A percentile compares a stretch with the other conserved stretches of the same genome.
phyloP scores from a whole-genome alignment of 2,113 vertebrate species.

The Prionailurus viverrinus region DNA sequence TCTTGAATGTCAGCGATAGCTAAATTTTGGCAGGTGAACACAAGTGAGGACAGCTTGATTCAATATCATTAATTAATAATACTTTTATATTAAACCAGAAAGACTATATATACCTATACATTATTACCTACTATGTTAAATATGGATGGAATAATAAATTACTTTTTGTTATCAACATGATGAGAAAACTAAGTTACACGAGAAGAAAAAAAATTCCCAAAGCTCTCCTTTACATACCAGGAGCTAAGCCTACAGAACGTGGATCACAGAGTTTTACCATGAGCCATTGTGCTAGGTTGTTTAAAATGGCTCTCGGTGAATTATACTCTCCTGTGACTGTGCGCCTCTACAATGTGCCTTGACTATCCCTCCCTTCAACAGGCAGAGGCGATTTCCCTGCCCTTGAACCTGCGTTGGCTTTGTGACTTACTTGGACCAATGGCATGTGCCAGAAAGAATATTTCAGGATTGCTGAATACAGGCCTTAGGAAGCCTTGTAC shows the following conservation, averaged over 20 bases:
- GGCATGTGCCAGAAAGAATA: background rate
- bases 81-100: background rate
- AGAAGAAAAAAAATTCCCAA: background rate
- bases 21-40: background rate
- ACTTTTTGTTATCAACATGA: background rate
- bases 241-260: background rate
- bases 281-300: background rate
- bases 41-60: background rate
- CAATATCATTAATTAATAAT: background rate
- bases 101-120: background rate
- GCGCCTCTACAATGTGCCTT: background rate
- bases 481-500: background rate
- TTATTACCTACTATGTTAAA: background rate
- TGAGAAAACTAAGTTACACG: background rate
- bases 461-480: background rate
- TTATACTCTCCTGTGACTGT: fast-evolving
- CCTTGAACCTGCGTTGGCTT: background rate
- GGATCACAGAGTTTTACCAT: background rate
- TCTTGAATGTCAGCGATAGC: background rate
- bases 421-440: background rate
- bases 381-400: background rate
- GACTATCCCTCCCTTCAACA: background rate
- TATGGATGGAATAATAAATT: background rate
- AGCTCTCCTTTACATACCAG: background rate
- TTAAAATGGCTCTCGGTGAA: background rate